phyloP scores from a whole-genome alignment of 2,888 invertebrate genomes.

The Myopa tessellatipennis region DNA sequence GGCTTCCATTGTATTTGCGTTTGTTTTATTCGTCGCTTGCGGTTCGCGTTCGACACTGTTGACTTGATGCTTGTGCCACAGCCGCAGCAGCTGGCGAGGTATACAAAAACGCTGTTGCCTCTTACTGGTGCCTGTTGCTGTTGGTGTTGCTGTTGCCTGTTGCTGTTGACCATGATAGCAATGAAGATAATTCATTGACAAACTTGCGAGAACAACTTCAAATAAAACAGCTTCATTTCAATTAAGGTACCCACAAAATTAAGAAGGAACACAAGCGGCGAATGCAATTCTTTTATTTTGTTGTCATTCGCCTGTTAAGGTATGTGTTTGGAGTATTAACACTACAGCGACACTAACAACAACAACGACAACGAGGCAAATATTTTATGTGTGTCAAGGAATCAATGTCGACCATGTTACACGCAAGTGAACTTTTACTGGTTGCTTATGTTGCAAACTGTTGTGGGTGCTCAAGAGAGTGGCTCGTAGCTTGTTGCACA shows the following conservation, averaged over 20 bases:
- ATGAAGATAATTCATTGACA: constrained; percentile 21
- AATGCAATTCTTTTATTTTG: no score
- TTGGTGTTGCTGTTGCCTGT: not conserved
- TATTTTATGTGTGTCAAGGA: not conserved
- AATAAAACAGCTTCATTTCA: not conserved
- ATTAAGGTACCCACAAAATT: not conserved
- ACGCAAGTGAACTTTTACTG: not conserved
- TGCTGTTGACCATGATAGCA: constrained; percentile 8
- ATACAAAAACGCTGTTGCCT: no score
- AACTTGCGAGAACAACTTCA: not conserved
- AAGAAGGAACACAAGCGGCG: not conserved
- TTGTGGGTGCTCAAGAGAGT: not conserved
- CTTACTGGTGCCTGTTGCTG: not conserved
- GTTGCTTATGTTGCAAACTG: not conserved
- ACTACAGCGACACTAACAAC: not conserved
- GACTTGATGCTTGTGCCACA: no score
- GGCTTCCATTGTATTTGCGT: no score
- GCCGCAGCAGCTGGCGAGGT: no score
- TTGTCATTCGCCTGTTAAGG: no score
- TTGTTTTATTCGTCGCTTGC: no score
- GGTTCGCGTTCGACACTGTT: no score
- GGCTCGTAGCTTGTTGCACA: not conserved
- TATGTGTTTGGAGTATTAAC: no score
- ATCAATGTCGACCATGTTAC: not conserved
- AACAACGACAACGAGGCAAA: not conserved